These are phyloP conservation scores for Acronicta alni DNA, from an alignment of 2,888 invertebrate species.

Conservation along the genomic window DNA sequence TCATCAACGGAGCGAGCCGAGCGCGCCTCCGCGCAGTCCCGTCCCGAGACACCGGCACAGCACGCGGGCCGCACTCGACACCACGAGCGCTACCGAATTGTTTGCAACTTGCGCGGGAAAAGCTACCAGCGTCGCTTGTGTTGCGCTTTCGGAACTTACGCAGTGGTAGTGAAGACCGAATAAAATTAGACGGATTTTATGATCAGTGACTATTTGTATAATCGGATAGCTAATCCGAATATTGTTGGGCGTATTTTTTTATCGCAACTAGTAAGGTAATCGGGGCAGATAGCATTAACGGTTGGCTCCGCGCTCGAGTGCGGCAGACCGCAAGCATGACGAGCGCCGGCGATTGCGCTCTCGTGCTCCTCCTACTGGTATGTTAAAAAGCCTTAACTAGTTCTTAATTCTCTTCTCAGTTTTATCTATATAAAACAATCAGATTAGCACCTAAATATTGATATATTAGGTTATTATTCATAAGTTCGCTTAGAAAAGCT, in stretches of 20 bases:
- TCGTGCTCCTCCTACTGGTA: slow-evolving; percentile 83
- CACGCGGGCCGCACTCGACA: slow-evolving; percentile 70
- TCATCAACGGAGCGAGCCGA: slow-evolving; percentile 74
- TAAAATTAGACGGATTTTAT: slow-evolving; percentile 35
- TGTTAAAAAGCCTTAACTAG: slow-evolving; percentile 55
- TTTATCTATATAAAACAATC: background rate
- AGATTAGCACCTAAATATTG: background rate
- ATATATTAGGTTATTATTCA: background rate
- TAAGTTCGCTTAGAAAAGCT: background rate
- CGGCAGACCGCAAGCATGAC: slow-evolving; percentile 88
- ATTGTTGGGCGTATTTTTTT: slow-evolving; percentile 69
- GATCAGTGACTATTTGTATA: slow-evolving; percentile 57
- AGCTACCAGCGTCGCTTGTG: slow-evolving; percentile 46
- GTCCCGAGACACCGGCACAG: slow-evolving; percentile 76
- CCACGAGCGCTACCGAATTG: slow-evolving; percentile 53
- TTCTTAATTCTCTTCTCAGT: slow-evolving; percentile 4
- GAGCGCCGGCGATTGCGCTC: slow-evolving; percentile 83
- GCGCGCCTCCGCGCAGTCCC: slow-evolving; percentile 80
- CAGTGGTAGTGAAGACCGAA: slow-evolving; percentile 63
- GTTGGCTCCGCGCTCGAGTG: slow-evolving; percentile 88
- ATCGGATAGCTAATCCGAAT: slow-evolving; percentile 36
- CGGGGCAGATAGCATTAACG: slow-evolving; percentile 89
- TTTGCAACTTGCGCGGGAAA: slow-evolving; percentile 59
- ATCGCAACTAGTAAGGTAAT: slow-evolving; percentile 83
- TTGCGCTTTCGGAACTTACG: slow-evolving; percentile 49